Conservation (phyloP, 2,797 vertebrate species). For the Sebastes alutus region DNA sequence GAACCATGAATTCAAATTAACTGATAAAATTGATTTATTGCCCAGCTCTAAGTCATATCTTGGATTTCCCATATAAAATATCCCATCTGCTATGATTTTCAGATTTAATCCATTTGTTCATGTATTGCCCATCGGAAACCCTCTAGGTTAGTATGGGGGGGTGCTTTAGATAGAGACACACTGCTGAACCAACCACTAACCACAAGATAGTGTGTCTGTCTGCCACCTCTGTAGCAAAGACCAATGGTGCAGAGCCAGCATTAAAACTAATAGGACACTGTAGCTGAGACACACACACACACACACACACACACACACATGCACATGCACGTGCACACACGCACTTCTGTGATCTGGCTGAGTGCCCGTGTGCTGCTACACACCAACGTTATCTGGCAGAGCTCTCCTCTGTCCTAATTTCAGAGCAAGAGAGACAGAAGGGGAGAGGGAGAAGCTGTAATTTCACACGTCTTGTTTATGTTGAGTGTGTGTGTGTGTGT, state of each 20-base stretch:
- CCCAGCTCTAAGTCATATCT: no score
- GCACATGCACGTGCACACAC: no score
- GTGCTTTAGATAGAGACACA: not conserved
- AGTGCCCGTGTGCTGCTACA: constrained; percentile 26
- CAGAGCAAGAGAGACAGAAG: constrained; percentile 1
- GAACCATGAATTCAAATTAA: no score
- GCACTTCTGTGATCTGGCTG: constrained; percentile 22
- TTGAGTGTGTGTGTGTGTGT: not conserved
- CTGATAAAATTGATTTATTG: no score
- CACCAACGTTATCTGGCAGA: constrained; percentile 30
- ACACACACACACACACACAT: not conserved
- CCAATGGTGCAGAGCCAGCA: constrained; percentile 37
- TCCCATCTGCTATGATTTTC: not conserved
- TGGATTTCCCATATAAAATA: not conserved
- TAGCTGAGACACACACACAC: not conserved
- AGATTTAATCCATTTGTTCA: not conserved
- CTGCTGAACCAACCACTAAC: not conserved
- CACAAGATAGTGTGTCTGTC: constrained; percentile 2
- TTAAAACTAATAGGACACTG: constrained; percentile 30
- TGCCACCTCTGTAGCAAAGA: constrained; percentile 32
- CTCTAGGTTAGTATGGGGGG: not conserved
- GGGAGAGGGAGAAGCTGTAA: not conserved
- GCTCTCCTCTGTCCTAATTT: constrained; percentile 38
- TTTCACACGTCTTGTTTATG: constrained; percentile 34
- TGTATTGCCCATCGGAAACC: not conserved